phyloP scores from a whole-genome alignment of 1,140 invertebrate genomes.

The Aphaenogaster rudis region DNA sequence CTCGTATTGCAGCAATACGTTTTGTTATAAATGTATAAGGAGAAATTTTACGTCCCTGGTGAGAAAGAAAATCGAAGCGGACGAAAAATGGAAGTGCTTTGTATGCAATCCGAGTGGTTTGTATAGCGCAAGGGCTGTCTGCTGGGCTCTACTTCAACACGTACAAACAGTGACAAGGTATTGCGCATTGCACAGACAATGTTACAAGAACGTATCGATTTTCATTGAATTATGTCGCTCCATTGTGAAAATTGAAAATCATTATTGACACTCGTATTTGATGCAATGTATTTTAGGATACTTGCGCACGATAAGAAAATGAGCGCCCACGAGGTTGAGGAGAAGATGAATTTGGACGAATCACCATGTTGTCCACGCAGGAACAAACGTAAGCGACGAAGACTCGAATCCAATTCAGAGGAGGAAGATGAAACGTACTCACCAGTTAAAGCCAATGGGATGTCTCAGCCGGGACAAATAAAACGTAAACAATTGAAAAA shows the following conservation, averaged over 20 bases:
- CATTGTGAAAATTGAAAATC: neutral
- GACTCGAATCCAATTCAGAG: slow-evolving; percentile 78
- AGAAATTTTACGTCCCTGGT: slow-evolving; percentile 92
- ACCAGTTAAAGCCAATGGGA: slow-evolving; percentile 51
- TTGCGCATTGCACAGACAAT: slow-evolving; percentile 11
- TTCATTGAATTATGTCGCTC: neutral
- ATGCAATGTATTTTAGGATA: slow-evolving; percentile 75
- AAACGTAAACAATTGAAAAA: slow-evolving; percentile 67
- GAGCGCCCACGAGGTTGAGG: slow-evolving; percentile 75
- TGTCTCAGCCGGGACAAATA: slow-evolving; percentile 22
- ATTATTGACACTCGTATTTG: neutral
- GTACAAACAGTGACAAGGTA: slow-evolving; percentile 83
- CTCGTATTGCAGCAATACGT: slow-evolving; percentile 90
- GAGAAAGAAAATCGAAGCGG: slow-evolving; percentile 90
- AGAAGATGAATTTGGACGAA: slow-evolving; percentile 84
- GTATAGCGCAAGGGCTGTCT: slow-evolving; percentile 89
- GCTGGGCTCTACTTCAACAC: slow-evolving; percentile 88
- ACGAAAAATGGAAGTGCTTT: slow-evolving; percentile 95
- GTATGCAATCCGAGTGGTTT: slow-evolving; percentile 92
- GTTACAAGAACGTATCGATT: neutral
- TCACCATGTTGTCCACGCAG: slow-evolving; percentile 82
- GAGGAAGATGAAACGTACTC: slow-evolving; percentile 81
- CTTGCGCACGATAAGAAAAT: slow-evolving; percentile 77
- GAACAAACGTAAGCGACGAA: slow-evolving; percentile 79
- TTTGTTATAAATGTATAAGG: slow-evolving; percentile 91